Evolutionary conservation across 2,888 invertebrate species (phyloP), one percentile per base, ranked within the genome.

Genomic region (Charanyca ferruginea): DNA sequence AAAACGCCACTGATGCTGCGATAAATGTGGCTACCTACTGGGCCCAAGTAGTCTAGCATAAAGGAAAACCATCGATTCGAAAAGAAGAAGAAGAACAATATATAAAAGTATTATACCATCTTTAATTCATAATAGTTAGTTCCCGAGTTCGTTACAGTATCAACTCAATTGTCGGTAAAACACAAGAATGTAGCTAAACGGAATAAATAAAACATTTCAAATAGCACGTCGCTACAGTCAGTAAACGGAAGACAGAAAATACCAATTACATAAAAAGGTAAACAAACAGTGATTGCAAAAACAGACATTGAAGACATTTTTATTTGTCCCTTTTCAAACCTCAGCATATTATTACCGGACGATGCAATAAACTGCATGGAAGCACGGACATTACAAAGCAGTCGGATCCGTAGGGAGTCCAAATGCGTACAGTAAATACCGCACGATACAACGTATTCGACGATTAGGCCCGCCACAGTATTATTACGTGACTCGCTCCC

Each of bases 401-500:
- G 53, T 67, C 45, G 38, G n/a, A 54, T 53, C 66, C 62, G 58
- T 65, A 64, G 78, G 78, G 78, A 73, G 48, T 59, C 25, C 69
- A 67, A 81, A 82, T 81, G 83, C 79, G 86, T 81, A 79, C 84
- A 70, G 89, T 90, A 90, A 90, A 89, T 86, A 90, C 87, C 84
- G 83, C 83, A 85, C 69, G 61, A 83, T 76, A 80, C 83, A 83
- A 78, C 76, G 79, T 73, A 79, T 83, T 83, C 66, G 83, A 77
- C 90, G 88, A 91, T 92, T 92, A 92, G 88, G 89, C 81, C 82
- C 85, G 89, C 91, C 93, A 87, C 91, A 87, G 89, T 91, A 92
- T 92, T 91, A 93, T 93, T 93, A 93, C 93, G 94, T 93, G 94
- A 93, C 92, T 91, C 78, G 92, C 84, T 84, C 89, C 85, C 88